These are phyloP conservation scores for Zeus faber DNA, from an alignment of 2,113 vertebrate species.

Conservation along the genomic window DNA sequence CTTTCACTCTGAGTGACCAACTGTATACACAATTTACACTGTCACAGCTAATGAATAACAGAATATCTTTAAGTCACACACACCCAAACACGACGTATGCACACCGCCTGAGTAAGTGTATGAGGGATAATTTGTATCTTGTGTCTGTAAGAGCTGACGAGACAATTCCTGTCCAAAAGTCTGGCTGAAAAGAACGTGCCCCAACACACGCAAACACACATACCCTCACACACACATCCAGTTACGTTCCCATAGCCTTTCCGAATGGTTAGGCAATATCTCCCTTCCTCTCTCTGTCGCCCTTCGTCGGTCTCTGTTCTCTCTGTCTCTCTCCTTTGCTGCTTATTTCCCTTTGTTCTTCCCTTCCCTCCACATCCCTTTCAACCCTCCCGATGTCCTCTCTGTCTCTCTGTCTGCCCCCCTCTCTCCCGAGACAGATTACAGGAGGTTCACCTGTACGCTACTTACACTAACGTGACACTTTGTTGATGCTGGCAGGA, in stretches of 20 bases:
- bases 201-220: constrained; percentile 32
- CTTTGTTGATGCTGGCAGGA: not conserved
- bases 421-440: not conserved
- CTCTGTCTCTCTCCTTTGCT: constrained; percentile 12
- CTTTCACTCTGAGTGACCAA: too few species aligned
- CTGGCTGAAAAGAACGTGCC: not conserved
- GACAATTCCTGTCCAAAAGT: constrained; percentile 46
- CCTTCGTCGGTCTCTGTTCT: constrained; percentile 21
- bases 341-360: not conserved
- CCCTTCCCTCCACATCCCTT: not conserved
- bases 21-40: too few species aligned
- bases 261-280: constrained; percentile 73
- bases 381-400: not conserved
- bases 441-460: not conserved
- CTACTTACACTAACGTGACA: too few species aligned
- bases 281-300: constrained; percentile 36
- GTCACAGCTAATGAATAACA: too few species aligned
- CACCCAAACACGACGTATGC: not conserved
- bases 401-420: not conserved
- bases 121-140: constrained; percentile 29
- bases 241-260: constrained; percentile 72
- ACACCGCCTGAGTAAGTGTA: not conserved
- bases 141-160: constrained; percentile 30
- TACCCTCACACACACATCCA: constrained; percentile 22
- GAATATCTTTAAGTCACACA: too few species aligned